A percentile compares a stretch with the other conserved stretches of the same genome.
Evolutionary conservation across 2,113 vertebrate species (phyloP).

Genomic region (Pampusana beccarii): DNA sequence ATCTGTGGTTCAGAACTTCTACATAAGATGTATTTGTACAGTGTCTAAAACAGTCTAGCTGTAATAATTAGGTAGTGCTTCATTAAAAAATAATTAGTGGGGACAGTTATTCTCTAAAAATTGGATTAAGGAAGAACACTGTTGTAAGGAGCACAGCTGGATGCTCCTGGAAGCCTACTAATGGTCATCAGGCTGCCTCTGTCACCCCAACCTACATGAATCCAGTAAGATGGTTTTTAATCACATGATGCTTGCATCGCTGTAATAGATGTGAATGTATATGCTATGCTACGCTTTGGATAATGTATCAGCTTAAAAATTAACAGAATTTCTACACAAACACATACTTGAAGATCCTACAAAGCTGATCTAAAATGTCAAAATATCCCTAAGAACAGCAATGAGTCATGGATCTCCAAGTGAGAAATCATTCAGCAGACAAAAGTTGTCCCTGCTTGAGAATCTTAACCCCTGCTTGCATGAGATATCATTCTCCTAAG

Average conservation of each 20-base stretch:
- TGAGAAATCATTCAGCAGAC: neutral
- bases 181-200: neutral
- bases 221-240: neutral
- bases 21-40: neutral
- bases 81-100: neutral
- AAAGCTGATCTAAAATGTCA: neutral
- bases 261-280: neutral
- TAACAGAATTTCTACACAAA: neutral
- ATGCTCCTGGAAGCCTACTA: neutral
- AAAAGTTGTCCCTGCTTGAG: neutral
- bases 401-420: neutral
- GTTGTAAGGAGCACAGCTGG: neutral
- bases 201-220: neutral
- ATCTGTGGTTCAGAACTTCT: neutral
- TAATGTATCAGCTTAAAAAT: neutral
- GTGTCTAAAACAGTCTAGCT: neutral
- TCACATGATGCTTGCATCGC: neutral
- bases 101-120: neutral
- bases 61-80: neutral
- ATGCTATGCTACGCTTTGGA: neutral
- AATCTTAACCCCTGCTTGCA: neutral
- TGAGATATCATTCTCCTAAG: neutral
- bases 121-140: neutral
- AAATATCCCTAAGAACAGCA: neutral
- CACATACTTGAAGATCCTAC: neutral